Evolutionary conservation across 2,113 vertebrate genomes (phyloP), one percentile per base, ranked within the genome.

Genomic region (Deroptyus accipitrinus): DNA sequence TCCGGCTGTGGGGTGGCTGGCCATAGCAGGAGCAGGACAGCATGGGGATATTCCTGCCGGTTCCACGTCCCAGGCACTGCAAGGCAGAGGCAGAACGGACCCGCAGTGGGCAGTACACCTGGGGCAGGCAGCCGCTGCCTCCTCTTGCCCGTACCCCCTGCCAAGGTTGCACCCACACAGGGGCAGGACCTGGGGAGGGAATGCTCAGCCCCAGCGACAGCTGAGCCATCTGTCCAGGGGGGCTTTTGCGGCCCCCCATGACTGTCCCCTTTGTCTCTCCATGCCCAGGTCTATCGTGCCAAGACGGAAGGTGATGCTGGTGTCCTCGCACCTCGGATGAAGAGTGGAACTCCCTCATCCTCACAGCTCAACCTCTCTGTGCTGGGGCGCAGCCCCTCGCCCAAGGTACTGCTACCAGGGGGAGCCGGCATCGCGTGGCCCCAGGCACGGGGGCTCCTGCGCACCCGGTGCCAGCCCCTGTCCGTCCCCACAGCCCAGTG

Each of bases 261-360:
- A 51, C 46, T 16, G 12, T 90, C 68, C 90, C 24, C 14, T 61
- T 35, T 3, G 1, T 62, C 28, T 83, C 64, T 49, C 48, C 55
- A 6, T 66, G 49, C 93, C 49, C 89, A 99, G 99, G 98, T 99
- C 77, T 98, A 98, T 78, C 98, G 98, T 91, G 98, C 98, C 70
- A 99, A 98, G 95, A 97, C 98, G 14, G 99, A 99, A 17, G 96
- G 97, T 1, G 98, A 98, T 35, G 75, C 96, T 5, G 94, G 97
- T 59, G 97, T 97, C 75, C 94, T 95, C 7, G 46, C 96, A 27
- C 95, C 98, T 12, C 92, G 97, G 48, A 95, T 98, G 20, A 98
- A 98, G 94, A 96, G 93, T 3, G 92, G 97, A 4, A 98, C 98
- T 1, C 96, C 98, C 11, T 96, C 98, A 0, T 98, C 98, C 68